phyloP scores from a whole-genome alignment of 1,140 invertebrate genomes.

The Drosophila pruinosa region DNA sequence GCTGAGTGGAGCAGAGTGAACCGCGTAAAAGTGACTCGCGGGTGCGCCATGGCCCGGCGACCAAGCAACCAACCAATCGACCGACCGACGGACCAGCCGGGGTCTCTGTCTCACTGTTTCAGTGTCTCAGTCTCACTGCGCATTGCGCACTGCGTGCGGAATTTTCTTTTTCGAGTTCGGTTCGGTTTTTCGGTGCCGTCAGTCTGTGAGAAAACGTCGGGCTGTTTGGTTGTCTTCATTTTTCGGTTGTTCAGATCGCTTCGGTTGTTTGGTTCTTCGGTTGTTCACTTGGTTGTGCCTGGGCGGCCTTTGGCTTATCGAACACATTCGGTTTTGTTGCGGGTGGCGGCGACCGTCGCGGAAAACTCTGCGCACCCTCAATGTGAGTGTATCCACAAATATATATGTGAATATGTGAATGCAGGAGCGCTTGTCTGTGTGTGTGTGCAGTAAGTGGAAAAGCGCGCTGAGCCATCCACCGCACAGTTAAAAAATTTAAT shows the following conservation, averaged over 20 bases:
- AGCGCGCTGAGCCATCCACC: constrained; percentile 40
- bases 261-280: not conserved
- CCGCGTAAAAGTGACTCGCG: too few species aligned
- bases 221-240: constrained; percentile 53
- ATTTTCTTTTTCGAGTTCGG: constrained; percentile 69
- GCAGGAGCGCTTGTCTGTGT: constrained; percentile 4
- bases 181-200: constrained; percentile 49
- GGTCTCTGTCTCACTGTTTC: not conserved
- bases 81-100: not conserved
- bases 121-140: constrained; percentile 47
- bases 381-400: constrained; percentile 43
- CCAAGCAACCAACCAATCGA: not conserved
- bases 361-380: constrained; percentile 57
- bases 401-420: not conserved
- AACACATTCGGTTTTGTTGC: constrained; percentile 55
- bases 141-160: constrained; percentile 69
- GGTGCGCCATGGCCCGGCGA: constrained; percentile 69
- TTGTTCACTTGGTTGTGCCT: constrained; percentile 13
- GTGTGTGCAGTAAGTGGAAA: constrained; percentile 52
- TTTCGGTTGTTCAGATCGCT: constrained; percentile 19
- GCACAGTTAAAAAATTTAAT: constrained; percentile 63
- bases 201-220: constrained; percentile 78
- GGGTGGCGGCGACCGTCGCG: constrained; percentile 54
- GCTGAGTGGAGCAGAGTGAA: too few species aligned
- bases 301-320: constrained; percentile 44